Base-by-base conservation (phyloP, 2,888 invertebrate genomes). In the Ormia ochracea region DNA sequence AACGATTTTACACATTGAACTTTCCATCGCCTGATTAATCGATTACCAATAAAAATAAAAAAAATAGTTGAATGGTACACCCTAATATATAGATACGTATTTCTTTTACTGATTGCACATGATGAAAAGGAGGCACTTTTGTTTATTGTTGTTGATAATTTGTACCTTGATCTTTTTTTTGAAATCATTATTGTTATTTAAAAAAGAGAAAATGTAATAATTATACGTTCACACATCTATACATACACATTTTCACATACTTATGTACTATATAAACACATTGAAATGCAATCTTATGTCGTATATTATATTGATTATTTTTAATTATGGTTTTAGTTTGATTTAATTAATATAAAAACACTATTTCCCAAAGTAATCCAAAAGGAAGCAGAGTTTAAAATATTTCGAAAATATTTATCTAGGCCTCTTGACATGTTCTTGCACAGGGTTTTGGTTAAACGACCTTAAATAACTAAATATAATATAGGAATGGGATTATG, bases 121-220 rank as follows among this genome's bases (percentile, higher is more conserved):
- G 28, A 14, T 54, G 31, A 69, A 76, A 61, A 68, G 36, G 43
- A 69, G 61, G 26, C 52, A 72, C 50, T 79, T 61, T 76, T 72
- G 66, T 61, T 76, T 68, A 70, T 65, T 73, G 19, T 77, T 73
- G 54, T 66, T 74, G 52, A 65, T 78, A 33, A 48, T 78, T 78
- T 81, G 78, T 81, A 78, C 81, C 81, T 81, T 81, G 81, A 78
- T 78, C 81, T 81, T 70, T 74, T 75, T 69, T 61, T 68, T 65
- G 56, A 4, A 23, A 23, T 50, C 41, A 43, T 31, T 33, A 43
- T 54, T 59, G 21, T 61, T 52, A 43, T 59, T 80, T 48, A 36
- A 43, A 33, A 63, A 61, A 65, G 70, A 31, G 26, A 52, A 63
- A 54, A 69, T 63, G 31, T 23, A 48, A 63, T 17, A 43, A 17